Evolutionary conservation across 2,888 invertebrate species (phyloP).

Genomic region (Iselma pallidipennis): DNA sequence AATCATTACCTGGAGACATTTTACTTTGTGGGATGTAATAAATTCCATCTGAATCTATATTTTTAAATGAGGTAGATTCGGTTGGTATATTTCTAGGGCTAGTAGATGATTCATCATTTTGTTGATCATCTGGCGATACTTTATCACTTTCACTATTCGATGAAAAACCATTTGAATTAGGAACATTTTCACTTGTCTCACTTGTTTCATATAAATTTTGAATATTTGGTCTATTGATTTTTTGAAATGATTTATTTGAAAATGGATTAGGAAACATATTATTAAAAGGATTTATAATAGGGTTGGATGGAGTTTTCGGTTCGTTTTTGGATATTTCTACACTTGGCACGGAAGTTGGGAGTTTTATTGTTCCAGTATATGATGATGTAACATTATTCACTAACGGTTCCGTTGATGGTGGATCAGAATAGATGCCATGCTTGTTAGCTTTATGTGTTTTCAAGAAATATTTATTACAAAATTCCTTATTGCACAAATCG

Average conservation of each 20-base stretch:
- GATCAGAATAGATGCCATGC: conserved; percentile 81
- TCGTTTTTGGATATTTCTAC: conserved; percentile 47
- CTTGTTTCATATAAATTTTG: conserved; percentile 38
- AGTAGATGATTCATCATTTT: conserved; percentile 44
- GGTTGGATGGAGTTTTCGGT: conserved; percentile 36
- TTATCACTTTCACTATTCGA: conserved; percentile 45
- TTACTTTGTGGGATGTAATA: conserved; percentile 49
- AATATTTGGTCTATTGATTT: conserved; percentile 47
- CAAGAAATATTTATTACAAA: conserved; percentile 97
- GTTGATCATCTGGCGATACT: conserved; percentile 41
- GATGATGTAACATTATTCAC: conserved; percentile 46
- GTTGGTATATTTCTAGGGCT: conserved; percentile 50
- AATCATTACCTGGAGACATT: conserved; percentile 58
- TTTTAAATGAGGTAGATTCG: conserved; percentile 52
- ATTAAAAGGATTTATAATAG: conserved; percentile 59
- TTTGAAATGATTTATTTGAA: conserved; percentile 71
- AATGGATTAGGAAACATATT: conserved; percentile 76
- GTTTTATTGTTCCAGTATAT: conserved; percentile 47
- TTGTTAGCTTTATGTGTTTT: conserved; percentile 98
- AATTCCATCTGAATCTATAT: conserved; percentile 45
- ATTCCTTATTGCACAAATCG: conserved; percentile 97
- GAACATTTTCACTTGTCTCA: conserved; percentile 41
- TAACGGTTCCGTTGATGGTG: conserved; percentile 39
- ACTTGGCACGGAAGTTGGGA: conserved; percentile 50
- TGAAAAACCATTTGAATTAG: conserved; percentile 41